Evolutionary conservation across 2,113 vertebrate genomes (phyloP).

Genomic region (Hippocampus mohnikei): DNA sequence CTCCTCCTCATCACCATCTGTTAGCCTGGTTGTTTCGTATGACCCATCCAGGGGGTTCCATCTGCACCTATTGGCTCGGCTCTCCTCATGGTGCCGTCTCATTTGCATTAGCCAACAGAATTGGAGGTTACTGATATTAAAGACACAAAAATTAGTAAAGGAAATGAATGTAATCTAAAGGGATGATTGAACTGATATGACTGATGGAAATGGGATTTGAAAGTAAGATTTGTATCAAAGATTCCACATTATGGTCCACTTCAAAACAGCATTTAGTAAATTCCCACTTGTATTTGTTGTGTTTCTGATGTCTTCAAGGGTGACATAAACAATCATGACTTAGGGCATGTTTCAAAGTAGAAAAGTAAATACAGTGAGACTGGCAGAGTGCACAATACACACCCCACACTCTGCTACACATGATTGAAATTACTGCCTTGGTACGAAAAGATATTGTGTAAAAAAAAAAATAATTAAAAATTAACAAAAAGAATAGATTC

Average conservation of each 20-base stretch:
- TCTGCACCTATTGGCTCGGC: constrained; percentile 4
- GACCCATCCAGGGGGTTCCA: constrained; percentile 13
- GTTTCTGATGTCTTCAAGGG: background rate
- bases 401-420: background rate
- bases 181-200: background rate
- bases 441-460: background rate
- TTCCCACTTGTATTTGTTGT: background rate
- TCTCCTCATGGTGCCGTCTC: background rate
- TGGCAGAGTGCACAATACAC: background rate
- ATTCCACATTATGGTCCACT: background rate
- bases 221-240: background rate
- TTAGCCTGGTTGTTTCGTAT: constrained; percentile 10
- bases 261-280: background rate
- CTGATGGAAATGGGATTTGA: background rate
- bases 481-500: background rate
- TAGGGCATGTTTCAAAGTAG: background rate
- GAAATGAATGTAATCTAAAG: background rate
- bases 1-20: constrained; percentile 8
- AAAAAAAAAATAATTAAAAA: background rate
- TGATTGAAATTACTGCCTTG: background rate
- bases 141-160: background rate
- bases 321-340: background rate
- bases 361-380: background rate
- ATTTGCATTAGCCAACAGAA: background rate
- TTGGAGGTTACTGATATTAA: background rate